Base-by-base conservation (phyloP, 2,888 invertebrate species). In the Dynastes grantii region DNA sequence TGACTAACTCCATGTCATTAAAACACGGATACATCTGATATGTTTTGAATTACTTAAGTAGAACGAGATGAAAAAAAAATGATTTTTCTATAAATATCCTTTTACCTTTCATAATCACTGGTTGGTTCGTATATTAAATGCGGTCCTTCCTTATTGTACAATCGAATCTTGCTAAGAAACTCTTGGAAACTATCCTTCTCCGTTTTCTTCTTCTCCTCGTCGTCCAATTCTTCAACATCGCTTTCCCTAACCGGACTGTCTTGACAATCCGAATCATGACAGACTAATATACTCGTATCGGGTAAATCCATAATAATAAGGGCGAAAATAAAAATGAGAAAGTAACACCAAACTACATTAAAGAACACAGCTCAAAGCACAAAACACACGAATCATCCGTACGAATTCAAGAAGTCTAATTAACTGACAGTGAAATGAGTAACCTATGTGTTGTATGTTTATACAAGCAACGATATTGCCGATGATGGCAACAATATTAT, bases 61-160 rank as follows among this genome's bases (percentile, higher is more conserved):
- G 45, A 5, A 1, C 2, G 8, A 45, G 11, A 11, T 45, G 45
- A 45, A 45, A 45, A 45, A 11, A 11, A 22, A 22, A 22, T 22
- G 11, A 11, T 11, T 45, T 45, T 45, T 8, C 8, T 37, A 37
- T 5, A 37, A 37, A 37, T 45, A 45, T 45, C 45, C 0, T 40
- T 9, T 73, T 58, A 73, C 73, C 27, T 73, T 22, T 73, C 58
- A 27, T 1, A 5, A 16, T 73, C 61, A 27, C 40, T 45, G 6
- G 2, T 27, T 22, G 61, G 13, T 16, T 22, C 9, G 58, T 73
- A 61, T 40, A 73, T 73, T 45, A 53, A 58, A 61, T 61, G 58
- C 11, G 73, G 73, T 22, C 73, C 73, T n/a, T 58, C 32, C 22
- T 22, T 55, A 61, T 73, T 73, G 40, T 73, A 61, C 37, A 45